phyloP scores from a whole-genome alignment of 2,797 vertebrate genomes.

The Phataginus tricuspis region DNA sequence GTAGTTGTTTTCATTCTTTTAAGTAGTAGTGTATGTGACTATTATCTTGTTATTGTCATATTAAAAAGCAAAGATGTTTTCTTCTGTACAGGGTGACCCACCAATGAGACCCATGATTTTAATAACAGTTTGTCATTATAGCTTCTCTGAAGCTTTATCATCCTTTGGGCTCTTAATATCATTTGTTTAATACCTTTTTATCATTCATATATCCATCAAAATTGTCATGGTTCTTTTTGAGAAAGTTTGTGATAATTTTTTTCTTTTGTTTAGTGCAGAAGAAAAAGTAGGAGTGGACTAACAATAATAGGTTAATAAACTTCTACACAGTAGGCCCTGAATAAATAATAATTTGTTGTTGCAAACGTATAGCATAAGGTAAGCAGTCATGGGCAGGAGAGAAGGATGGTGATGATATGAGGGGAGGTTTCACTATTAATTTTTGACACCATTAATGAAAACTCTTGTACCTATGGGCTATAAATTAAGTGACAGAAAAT shows the following conservation, averaged over 20 bases:
- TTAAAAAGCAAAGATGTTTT: constrained; percentile 47
- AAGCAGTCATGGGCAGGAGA: constrained; percentile 49
- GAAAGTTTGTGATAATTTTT: constrained; percentile 61
- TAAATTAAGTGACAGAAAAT: neutral
- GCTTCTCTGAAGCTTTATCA: constrained; percentile 36
- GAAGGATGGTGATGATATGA: neutral
- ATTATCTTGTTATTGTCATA: neutral
- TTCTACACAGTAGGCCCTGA: constrained; percentile 47
- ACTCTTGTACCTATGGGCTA: neutral
- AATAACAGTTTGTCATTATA: constrained; percentile 12
- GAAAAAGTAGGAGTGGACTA: constrained; percentile 64
- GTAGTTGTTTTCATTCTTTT: neutral
- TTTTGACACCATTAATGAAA: neutral
- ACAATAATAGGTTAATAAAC: constrained; percentile 63
- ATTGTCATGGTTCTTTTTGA: constrained; percentile 53
- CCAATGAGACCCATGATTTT: constrained; percentile 28
- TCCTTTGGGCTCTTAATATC: neutral
- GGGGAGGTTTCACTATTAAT: neutral
- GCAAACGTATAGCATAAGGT: constrained; percentile 53
- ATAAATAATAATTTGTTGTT: constrained; percentile 64
- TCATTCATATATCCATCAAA: constrained; percentile 9
- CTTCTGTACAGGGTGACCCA: neutral
- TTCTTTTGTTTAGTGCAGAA: constrained; percentile 60
- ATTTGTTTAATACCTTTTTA: neutral
- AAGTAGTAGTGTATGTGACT: constrained; percentile 19